Percentiles rank a stretch among this genome's conserved stretches.
These are phyloP conservation scores for Clavelina lepadiformis DNA, from an alignment of 23 tunicate genomes.

Conservation along the genomic window DNA sequence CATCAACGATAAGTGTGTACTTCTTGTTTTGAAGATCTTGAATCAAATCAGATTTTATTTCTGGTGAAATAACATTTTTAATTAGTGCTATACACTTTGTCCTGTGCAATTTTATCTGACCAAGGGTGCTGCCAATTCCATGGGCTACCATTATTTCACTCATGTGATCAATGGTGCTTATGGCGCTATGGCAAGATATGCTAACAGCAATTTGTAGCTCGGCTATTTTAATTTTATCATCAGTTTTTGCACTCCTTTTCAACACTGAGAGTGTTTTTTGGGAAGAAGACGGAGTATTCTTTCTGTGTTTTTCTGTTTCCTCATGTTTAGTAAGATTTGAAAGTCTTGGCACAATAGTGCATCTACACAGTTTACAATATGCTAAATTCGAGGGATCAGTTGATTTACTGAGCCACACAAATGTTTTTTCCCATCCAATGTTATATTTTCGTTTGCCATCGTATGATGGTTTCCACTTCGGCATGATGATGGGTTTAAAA, in stretches of 20 bases:
- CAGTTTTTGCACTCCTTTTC: constrained; percentile 8
- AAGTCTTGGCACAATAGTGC: constrained; percentile 1
- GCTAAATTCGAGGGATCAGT: background rate
- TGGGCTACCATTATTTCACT: constrained; percentile 10
- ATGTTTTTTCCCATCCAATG: constrained; percentile 10
- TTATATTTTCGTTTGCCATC: constrained; percentile 15
- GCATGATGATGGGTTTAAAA: too few relatives aligned
- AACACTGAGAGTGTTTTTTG: constrained; percentile 12
- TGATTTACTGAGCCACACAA: constrained; percentile 4
- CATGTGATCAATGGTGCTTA: constrained; percentile 18
- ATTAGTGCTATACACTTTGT: constrained; percentile 15
- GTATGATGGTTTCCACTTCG: constrained; percentile 27
- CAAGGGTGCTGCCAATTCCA: constrained; percentile 16
- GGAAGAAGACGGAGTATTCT: constrained; percentile 1
- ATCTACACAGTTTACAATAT: constrained; percentile 1
- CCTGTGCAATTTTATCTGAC: constrained; percentile 11
- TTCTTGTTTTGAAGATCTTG: background rate
- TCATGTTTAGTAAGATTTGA: constrained; percentile 2
- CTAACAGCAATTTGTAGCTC: constrained; percentile 10
- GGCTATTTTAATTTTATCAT: constrained; percentile 3
- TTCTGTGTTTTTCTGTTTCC: constrained; percentile 11
- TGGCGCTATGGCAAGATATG: constrained; percentile 20
- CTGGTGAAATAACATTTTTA: constrained; percentile 17
- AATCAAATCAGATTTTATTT: constrained; percentile 8
- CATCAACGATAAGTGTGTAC: constrained; percentile 21